These are phyloP conservation scores for Gonioctena quinquepunctata DNA, from an alignment of 1,140 invertebrate genomes.

Conservation along the genomic window DNA sequence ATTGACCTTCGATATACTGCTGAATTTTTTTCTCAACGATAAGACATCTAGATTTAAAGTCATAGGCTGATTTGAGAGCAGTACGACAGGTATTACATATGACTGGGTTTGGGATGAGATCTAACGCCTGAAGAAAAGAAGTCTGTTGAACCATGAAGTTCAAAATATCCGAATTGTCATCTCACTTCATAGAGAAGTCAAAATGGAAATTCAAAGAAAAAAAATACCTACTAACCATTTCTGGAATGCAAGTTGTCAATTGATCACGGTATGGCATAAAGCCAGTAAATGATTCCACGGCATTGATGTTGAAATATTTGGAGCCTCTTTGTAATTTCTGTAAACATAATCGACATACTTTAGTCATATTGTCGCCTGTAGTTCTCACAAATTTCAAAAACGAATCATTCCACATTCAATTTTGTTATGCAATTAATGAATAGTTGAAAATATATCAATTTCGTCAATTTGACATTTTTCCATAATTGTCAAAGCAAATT, in stretches of 20 bases:
- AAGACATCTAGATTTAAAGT: slow-evolving; percentile 37
- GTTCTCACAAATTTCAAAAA: neutral
- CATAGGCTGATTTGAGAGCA: slow-evolving; percentile 37
- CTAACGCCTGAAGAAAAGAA: slow-evolving; percentile 33
- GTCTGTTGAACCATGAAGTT: neutral
- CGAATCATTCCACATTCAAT: slow-evolving; percentile 3
- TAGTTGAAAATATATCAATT: slow-evolving; percentile 12
- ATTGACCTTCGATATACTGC: slow-evolving; percentile 31
- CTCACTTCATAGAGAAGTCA: no score
- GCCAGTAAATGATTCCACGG: slow-evolving; percentile 38
- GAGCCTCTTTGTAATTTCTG: slow-evolving; percentile 31
- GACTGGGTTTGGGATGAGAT: slow-evolving; percentile 40
- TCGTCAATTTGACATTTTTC: slow-evolving; percentile 39
- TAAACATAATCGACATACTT: slow-evolving; percentile 44
- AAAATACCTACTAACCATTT: slow-evolving; percentile 34
- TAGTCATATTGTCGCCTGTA: slow-evolving; percentile 30
- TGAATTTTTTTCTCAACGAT: slow-evolving; percentile 38
- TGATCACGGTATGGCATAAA: slow-evolving; percentile 44
- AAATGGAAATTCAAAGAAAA: neutral
- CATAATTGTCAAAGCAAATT: slow-evolving; percentile 35
- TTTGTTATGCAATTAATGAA: slow-evolving; percentile 30
- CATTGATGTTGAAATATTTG: slow-evolving; percentile 42
- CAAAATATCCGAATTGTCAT: neutral
- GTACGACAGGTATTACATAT: slow-evolving; percentile 39
- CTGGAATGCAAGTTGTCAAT: slow-evolving; percentile 41